A percentile compares a stretch with the other conserved stretches of the same genome.
Evolutionary conservation across 2,888 invertebrate species (phyloP).

Genomic region (Ephialtes manifestator): DNA sequence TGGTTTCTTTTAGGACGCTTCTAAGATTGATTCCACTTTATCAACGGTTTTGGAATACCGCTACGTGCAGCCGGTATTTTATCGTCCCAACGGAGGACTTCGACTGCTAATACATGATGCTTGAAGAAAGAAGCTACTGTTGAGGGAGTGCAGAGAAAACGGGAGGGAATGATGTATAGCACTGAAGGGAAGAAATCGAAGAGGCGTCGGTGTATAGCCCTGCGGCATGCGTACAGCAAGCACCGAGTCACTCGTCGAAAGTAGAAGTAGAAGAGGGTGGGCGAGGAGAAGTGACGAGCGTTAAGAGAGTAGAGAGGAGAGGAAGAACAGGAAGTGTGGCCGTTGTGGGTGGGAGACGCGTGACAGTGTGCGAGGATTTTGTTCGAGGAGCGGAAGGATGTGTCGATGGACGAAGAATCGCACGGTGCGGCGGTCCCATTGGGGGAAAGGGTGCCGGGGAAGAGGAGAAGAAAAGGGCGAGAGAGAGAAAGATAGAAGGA

Average conservation of each 20-base stretch:
- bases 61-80: neutral
- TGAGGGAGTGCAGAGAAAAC: conserved; percentile 22
- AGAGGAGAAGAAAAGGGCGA: conserved; percentile 78
- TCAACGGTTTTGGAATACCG: neutral
- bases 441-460: conserved; percentile 82
- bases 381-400: conserved; percentile 72
- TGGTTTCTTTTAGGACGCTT: neutral
- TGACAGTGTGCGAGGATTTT: conserved; percentile 73
- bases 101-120: conserved; percentile 17
- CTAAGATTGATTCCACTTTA: conserved; percentile 19
- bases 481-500: conserved; percentile 75
- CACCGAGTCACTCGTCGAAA: conserved; percentile 33
- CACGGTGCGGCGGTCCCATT: conserved; percentile 84
- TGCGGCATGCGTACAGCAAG: neutral
- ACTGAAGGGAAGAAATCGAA: conserved; percentile 41
- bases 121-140: conserved; percentile 7
- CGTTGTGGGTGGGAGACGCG: conserved; percentile 81
- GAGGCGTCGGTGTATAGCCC: conserved; percentile 32
- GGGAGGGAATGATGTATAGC: conserved; percentile 34
- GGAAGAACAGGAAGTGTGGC: conserved; percentile 76
- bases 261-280: conserved; percentile 85
- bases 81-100: neutral
- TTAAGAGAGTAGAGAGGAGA: conserved; percentile 85
- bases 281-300: conserved; percentile 83
- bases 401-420: conserved; percentile 80